Percentiles rank a stretch among this genome's conserved stretches.
phyloP scores from a whole-genome alignment of 2,888 invertebrate genomes.

The Drosophila neotestacea region DNA sequence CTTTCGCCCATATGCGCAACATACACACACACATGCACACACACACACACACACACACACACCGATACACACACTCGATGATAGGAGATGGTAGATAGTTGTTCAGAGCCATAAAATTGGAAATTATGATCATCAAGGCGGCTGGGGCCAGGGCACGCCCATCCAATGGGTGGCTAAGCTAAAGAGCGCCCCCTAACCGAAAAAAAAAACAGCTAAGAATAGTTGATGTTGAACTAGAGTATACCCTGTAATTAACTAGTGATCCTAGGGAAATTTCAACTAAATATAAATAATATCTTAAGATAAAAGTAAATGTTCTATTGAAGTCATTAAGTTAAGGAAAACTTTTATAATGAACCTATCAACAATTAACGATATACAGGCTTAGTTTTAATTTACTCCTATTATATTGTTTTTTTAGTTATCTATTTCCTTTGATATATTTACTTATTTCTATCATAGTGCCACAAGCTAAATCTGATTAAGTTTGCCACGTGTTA shows the following conservation, averaged over 20 bases:
- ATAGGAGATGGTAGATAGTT: conserved; percentile 51
- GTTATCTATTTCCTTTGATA: too few species aligned
- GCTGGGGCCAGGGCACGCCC: conserved; percentile 38
- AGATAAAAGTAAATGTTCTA: background rate
- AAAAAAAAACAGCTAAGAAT: background rate
- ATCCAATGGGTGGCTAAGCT: conserved; percentile 30
- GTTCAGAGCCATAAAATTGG: conserved; percentile 55
- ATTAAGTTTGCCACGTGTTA: too few species aligned
- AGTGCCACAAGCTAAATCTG: too few species aligned
- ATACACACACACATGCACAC: conserved; percentile 14
- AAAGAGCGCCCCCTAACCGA: conserved; percentile 10
- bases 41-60: conserved; percentile 1
- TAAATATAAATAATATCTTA: too few species aligned
- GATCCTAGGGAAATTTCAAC: background rate
- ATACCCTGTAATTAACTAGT: conserved; percentile 7
- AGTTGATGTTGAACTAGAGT: background rate
- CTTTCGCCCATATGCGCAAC: conserved; percentile 50
- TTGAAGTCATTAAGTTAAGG: background rate
- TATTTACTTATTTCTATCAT: too few species aligned
- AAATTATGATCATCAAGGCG: conserved; percentile 62
- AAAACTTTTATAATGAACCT: background rate
- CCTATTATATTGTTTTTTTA: too few species aligned
- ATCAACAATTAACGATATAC: background rate
- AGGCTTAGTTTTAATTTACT: background rate
- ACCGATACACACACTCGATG: background rate